Percentiles rank a stretch among this genome's conserved stretches.
Conservation (phyloP, 2,888 invertebrate genomes). For the Ptychoptera contaminata region DNA sequence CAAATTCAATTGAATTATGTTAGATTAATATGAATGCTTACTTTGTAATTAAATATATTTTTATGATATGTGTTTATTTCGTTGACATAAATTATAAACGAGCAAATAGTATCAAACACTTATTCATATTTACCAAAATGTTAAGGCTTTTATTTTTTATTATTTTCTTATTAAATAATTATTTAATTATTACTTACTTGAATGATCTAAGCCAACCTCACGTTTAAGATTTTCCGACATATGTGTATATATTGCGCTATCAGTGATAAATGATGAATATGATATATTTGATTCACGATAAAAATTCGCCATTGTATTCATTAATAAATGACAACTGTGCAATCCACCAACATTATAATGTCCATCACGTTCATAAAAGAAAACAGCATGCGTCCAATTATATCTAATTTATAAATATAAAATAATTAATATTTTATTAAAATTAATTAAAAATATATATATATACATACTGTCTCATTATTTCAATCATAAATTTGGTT, state of each 20-base stretch:
- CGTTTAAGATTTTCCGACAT: conserved; percentile 44
- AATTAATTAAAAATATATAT: too few species aligned
- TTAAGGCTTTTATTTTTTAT: too few species aligned
- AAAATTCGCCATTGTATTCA: conserved; percentile 51
- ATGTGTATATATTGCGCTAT: conserved; percentile 32
- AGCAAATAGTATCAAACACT: too few species aligned
- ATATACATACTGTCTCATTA: conserved; percentile 48
- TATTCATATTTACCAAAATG: too few species aligned
- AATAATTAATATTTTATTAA: conserved; percentile 5
- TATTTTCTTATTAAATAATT: too few species aligned
- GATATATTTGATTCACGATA: conserved; percentile 30
- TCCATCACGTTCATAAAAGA: conserved; percentile 62
- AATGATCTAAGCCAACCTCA: conserved; percentile 50
- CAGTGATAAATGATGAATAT: conserved; percentile 25
- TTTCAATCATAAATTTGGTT: conserved; percentile 49
- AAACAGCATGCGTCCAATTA: conserved; percentile 52
- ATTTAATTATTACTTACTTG: conserved; percentile 59
- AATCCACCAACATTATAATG: conserved; percentile 48
- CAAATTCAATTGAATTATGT: not conserved
- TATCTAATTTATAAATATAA: conserved; percentile 36
- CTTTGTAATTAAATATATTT: not conserved
- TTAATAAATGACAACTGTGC: conserved; percentile 61
- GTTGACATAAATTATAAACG: too few species aligned
- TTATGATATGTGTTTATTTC: too few species aligned
- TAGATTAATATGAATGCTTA: conserved; percentile 1